phyloP scores from a whole-genome alignment of 2,797 vertebrate genomes.

The Malurus leucopterus region DNA sequence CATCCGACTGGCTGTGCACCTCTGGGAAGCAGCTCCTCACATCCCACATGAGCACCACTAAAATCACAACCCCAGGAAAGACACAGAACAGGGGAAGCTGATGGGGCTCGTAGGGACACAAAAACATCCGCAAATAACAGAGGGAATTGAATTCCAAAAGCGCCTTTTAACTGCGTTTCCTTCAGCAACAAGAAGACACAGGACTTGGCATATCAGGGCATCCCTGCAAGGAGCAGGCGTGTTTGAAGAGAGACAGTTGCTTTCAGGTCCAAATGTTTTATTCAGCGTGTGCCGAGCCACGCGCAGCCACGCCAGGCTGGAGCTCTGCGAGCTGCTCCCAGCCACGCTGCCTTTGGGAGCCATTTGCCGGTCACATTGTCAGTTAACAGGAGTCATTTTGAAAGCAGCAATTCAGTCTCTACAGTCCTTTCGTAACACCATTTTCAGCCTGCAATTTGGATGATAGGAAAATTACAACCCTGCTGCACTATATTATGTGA shows the following conservation, averaged over 20 bases:
- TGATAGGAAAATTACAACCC: conserved; percentile 83
- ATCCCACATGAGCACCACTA: rapidly evolving
- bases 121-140: not conserved
- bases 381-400: conserved; percentile 69
- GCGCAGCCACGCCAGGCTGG: conserved; percentile 4
- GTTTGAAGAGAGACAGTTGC: not conserved
- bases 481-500: conserved; percentile 72
- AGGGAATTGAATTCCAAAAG: not conserved
- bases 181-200: not conserved
- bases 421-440: conserved; percentile 68
- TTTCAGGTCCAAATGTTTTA: conserved; percentile 23
- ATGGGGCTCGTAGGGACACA: rapidly evolving
- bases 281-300: not conserved
- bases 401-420: conserved; percentile 77
- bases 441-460: conserved; percentile 82
- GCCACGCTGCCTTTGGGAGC: conserved; percentile 43
- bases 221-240: not conserved
- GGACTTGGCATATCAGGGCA: rapidly evolving
- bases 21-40: rapidly evolving
- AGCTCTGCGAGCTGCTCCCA: conserved; percentile 11
- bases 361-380: conserved; percentile 65
- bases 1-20: rapidly evolving
- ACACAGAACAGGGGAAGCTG: not conserved
- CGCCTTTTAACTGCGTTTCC: not conserved
- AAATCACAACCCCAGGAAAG: not conserved